These are phyloP conservation scores for Ditylenchus dipsaci DNA, from an alignment of 1,140 invertebrate species.

Conservation along the genomic window DNA sequence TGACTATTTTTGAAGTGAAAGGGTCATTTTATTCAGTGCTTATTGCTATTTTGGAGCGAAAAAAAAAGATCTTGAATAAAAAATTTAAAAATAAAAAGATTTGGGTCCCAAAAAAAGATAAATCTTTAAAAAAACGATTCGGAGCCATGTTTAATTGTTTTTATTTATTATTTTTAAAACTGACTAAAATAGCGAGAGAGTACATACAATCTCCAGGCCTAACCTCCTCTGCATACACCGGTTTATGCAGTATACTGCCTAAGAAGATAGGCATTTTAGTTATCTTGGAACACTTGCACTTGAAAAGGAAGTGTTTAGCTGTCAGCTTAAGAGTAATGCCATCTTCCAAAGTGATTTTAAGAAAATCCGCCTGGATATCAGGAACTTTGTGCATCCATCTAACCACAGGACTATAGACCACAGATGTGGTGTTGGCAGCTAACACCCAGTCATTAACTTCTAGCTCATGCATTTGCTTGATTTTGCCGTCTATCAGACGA, in stretches of 20 bases:
- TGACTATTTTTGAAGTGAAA: too few relatives aligned
- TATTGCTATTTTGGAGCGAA: too few relatives aligned
- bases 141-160: too few relatives aligned
- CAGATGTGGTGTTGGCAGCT: slow-evolving; percentile 18
- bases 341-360: slow-evolving; percentile 30
- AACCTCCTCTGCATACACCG: not conserved
- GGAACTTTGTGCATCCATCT: slow-evolving; percentile 42
- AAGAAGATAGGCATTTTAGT: not conserved
- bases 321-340: slow-evolving; percentile 40
- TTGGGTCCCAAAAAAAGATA: too few relatives aligned
- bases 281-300: slow-evolving; percentile 23
- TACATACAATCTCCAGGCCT: not conserved
- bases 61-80: too few relatives aligned
- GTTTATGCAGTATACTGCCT: not conserved
- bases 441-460: slow-evolving; percentile 37
- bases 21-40: too few relatives aligned
- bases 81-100: too few relatives aligned
- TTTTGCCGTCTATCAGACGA: slow-evolving; percentile 22
- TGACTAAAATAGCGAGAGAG: not conserved
- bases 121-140: too few relatives aligned
- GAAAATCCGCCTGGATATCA: slow-evolving; percentile 26
- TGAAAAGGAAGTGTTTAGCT: slow-evolving; percentile 43
- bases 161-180: too few relatives aligned
- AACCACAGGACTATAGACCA: slow-evolving; percentile 37
- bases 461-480: slow-evolving; percentile 42